Evolutionary conservation across 2,113 vertebrate genomes (phyloP).

Genomic region (Eidolon helvum): DNA sequence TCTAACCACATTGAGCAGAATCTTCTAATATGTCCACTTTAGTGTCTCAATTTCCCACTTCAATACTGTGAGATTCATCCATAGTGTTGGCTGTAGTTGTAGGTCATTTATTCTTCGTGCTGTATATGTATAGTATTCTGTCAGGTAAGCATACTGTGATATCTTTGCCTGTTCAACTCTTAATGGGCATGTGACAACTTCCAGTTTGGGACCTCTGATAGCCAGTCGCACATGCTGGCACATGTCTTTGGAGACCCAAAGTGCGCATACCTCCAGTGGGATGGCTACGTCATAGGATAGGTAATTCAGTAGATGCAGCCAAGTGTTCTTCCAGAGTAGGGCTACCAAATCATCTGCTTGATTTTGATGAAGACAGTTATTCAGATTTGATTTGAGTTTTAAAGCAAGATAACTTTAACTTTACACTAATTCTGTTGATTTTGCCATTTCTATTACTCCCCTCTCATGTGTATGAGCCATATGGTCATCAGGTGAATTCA

Average conservation of each 20-base stretch:
- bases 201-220: neutral
- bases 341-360: neutral
- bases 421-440: conserved; percentile 74
- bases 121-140: too few species aligned
- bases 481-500: neutral
- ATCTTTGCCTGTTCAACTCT: neutral
- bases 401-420: conserved; percentile 75
- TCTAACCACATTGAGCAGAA: fast-evolving
- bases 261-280: neutral
- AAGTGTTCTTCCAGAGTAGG: neutral
- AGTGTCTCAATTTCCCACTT: neutral
- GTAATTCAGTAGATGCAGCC: neutral
- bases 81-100: neutral
- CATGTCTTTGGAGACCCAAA: neutral
- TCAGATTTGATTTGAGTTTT: conserved; percentile 45
- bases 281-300: neutral
- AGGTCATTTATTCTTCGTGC: neutral
- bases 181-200: neutral
- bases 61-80: neutral
- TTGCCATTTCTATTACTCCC: conserved; percentile 68
- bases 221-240: neutral
- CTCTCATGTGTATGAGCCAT: neutral
- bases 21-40: neutral
- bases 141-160: fast-evolving
- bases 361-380: conserved; percentile 67